Conservation (phyloP, 2,888 invertebrate genomes). For the Synanthedon andrenaeformis region DNA sequence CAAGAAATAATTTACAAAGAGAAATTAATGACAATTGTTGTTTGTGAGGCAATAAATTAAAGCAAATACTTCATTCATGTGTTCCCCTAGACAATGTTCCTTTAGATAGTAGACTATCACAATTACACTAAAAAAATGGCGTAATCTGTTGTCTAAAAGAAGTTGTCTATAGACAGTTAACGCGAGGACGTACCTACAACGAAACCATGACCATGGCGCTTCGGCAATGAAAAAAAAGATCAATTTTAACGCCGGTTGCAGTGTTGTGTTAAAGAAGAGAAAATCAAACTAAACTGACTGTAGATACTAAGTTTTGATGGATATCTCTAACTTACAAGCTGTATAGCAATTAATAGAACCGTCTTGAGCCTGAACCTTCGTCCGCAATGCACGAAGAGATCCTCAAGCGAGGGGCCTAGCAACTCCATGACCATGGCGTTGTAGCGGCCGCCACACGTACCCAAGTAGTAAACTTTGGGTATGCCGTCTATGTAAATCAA, state of each 20-base stretch:
- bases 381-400: slow-evolving; percentile 99
- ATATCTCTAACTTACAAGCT: slow-evolving; percentile 80
- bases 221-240: slow-evolving; percentile 9
- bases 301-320: neutral
- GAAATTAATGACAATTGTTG: too few species aligned
- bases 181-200: slow-evolving; percentile 20
- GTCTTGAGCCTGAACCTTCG: slow-evolving; percentile 97
- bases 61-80: slow-evolving; percentile 9
- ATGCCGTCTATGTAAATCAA: slow-evolving; percentile 85
- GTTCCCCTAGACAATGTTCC: neutral
- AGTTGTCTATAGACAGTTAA: too few species aligned
- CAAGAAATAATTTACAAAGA: too few species aligned
- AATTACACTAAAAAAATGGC: too few species aligned
- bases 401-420: slow-evolving; percentile 98
- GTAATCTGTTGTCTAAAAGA: too few species aligned
- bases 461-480: slow-evolving; percentile 99
- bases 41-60: slow-evolving; percentile 5
- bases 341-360: slow-evolving; percentile 97
- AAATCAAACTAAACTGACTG: slow-evolving; percentile 8
- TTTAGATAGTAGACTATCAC: too few species aligned
- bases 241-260: slow-evolving; percentile 42
- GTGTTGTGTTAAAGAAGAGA: slow-evolving; percentile 38
- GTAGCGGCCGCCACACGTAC: slow-evolving; percentile 97
- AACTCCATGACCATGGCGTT: slow-evolving; percentile 99
- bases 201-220: slow-evolving; percentile 43